phyloP scores from a whole-genome alignment of 1,140 invertebrate species.

The Orius insidiosus region DNA sequence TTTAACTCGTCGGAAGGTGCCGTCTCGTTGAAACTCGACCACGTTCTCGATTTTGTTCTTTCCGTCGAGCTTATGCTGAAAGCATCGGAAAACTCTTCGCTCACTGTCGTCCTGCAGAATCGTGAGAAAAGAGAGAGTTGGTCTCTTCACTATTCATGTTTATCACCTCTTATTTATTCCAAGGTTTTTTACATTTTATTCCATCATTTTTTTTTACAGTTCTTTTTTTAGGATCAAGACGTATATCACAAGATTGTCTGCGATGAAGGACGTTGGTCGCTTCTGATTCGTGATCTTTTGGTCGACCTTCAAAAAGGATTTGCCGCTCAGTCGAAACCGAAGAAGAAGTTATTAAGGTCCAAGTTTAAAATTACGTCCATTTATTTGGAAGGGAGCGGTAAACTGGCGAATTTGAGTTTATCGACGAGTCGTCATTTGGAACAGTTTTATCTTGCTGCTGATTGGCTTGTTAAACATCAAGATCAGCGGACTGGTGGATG shows the following conservation, averaged over 20 bases:
- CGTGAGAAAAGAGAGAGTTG: constrained; percentile 58
- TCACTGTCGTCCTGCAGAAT: constrained; percentile 59
- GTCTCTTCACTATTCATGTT: constrained; percentile 67
- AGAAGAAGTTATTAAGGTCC: constrained; percentile 44
- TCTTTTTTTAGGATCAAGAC: constrained; percentile 47
- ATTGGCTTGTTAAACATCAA: constrained; percentile 85
- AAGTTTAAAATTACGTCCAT: constrained; percentile 35
- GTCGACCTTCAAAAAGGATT: constrained; percentile 84
- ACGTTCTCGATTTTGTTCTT: constrained; percentile 59
- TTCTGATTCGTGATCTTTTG: constrained; percentile 70
- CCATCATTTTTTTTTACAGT: too few relatives aligned
- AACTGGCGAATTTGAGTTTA: constrained; percentile 65
- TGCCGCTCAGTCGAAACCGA: constrained; percentile 39
- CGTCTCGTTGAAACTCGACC: constrained; percentile 39
- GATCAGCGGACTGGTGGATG: constrained; percentile 65
- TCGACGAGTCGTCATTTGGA: constrained; percentile 68
- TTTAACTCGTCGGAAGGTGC: background rate
- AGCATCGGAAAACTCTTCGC: constrained; percentile 37
- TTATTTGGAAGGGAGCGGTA: constrained; percentile 54
- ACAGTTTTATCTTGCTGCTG: constrained; percentile 80
- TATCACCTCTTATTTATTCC: constrained; percentile 47
- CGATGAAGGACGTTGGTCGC: constrained; percentile 46
- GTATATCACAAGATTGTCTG: constrained; percentile 76
- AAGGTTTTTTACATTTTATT: constrained; percentile 42
- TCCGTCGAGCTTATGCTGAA: constrained; percentile 53